These are phyloP conservation scores for Hoplostethus mediterraneus DNA, from an alignment of 2,797 vertebrate species.

Conservation along the genomic window DNA sequence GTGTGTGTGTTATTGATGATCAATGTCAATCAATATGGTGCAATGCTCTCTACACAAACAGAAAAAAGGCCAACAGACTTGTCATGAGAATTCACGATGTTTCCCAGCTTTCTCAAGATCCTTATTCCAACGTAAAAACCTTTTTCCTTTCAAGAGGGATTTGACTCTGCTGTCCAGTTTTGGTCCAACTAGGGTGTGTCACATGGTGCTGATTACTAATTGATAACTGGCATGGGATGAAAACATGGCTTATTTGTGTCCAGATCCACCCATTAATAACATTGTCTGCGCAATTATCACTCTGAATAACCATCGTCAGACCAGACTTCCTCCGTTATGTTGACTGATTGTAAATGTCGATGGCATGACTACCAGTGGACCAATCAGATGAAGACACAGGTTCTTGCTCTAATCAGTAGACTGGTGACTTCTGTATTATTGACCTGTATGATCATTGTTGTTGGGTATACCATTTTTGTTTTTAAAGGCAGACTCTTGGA, in stretches of 20 bases:
- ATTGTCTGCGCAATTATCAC: slow-evolving; percentile 25
- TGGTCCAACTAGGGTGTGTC: slow-evolving; percentile 62
- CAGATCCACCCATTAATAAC: slow-evolving; percentile 18
- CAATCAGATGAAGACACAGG: slow-evolving; percentile 59
- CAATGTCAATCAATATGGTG: slow-evolving; percentile 82
- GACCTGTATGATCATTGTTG: slow-evolving; percentile 47
- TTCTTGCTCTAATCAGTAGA: slow-evolving; percentile 47
- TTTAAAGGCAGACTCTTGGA: slow-evolving; percentile 57
- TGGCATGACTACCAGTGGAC: slow-evolving; percentile 53
- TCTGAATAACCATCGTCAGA: slow-evolving; percentile 6
- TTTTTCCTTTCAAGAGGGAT: slow-evolving; percentile 63
- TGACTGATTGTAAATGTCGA: slow-evolving; percentile 31
- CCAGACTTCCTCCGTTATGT: slow-evolving; percentile 11
- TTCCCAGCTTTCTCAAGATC: slow-evolving; percentile 34
- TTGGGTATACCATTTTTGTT: slow-evolving; percentile 23
- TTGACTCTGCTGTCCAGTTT: slow-evolving; percentile 60
- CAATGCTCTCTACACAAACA: slow-evolving; percentile 75
- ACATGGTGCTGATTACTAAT: slow-evolving; percentile 71
- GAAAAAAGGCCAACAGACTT: slow-evolving; percentile 73
- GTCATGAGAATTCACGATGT: slow-evolving; percentile 46
- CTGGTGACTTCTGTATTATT: slow-evolving; percentile 46
- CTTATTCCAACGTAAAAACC: slow-evolving; percentile 44
- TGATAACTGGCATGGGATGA: slow-evolving; percentile 5
- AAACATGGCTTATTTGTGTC: slow-evolving; percentile 23
- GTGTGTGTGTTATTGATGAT: slow-evolving; percentile 70